Percentiles rank a stretch among this genome's conserved stretches.
Conservation (phyloP, 2,888 invertebrate species). For the Dolichomitus sp. region DNA sequence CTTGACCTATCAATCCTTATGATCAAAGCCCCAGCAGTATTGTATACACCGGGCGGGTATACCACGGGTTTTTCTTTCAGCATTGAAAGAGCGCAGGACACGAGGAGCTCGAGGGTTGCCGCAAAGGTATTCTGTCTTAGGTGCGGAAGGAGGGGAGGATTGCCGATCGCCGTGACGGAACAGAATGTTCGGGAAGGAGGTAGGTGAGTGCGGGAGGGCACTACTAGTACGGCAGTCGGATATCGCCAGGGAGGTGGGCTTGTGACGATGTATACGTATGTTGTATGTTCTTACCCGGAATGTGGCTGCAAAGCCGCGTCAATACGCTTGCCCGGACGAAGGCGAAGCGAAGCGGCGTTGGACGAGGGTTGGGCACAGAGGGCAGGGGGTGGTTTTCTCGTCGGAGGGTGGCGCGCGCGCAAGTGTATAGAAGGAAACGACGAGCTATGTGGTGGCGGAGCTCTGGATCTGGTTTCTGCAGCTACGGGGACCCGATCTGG, state of each 20-base stretch:
- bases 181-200: constrained; percentile 24
- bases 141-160: constrained; percentile 42
- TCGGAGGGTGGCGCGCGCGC: constrained; percentile 49
- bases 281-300: constrained; percentile 78
- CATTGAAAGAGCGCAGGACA: constrained; percentile 29
- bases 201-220: constrained; percentile 51
- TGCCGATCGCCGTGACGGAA: constrained; percentile 46
- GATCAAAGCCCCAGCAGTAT: constrained; percentile 61
- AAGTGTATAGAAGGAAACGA: constrained; percentile 56
- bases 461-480: constrained; percentile 60
- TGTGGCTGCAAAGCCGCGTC: constrained; percentile 82
- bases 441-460: constrained; percentile 50
- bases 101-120: constrained; percentile 31
- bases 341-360: constrained; percentile 69
- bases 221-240: constrained; percentile 17
- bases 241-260: constrained; percentile 28
- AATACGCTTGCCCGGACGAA: constrained; percentile 79
- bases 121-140: constrained; percentile 66
- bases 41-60: constrained; percentile 47
- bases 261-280: constrained; percentile 65
- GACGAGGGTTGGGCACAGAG: constrained; percentile 61
- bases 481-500: constrained; percentile 54
- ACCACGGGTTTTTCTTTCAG: constrained; percentile 27
- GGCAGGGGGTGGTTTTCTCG: constrained; percentile 60
- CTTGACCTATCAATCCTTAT: constrained; percentile 63